Evolutionary conservation across 2,113 vertebrate species (phyloP).

Genomic region (Hippocampus barbouri): DNA sequence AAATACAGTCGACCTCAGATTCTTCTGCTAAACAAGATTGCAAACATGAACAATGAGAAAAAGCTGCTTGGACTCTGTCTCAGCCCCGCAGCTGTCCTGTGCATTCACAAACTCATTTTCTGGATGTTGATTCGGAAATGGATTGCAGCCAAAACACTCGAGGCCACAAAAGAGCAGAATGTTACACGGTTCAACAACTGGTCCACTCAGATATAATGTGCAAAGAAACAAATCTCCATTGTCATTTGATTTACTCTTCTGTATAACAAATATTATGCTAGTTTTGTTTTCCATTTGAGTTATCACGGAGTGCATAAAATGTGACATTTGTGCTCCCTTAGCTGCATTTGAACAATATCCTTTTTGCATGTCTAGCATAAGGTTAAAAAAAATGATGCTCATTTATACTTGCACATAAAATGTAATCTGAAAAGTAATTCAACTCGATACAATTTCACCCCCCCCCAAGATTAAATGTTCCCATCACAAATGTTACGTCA

Average conservation of each 20-base stretch:
- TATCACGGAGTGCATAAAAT: slow-evolving; percentile 16
- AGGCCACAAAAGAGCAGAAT: slow-evolving; percentile 48
- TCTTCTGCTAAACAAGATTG: slow-evolving; percentile 59
- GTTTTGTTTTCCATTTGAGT: slow-evolving; percentile 28
- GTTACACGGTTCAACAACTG: slow-evolving; percentile 53
- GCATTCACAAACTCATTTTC: slow-evolving; percentile 52
- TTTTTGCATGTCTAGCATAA: not conserved
- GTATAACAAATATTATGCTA: slow-evolving; percentile 39
- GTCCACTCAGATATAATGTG: slow-evolving; percentile 53
- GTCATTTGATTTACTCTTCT: slow-evolving; percentile 25
- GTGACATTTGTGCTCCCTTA: slow-evolving; percentile 17
- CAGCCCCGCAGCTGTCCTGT: slow-evolving; percentile 33
- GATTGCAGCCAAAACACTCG: slow-evolving; percentile 55
- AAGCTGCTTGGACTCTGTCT: slow-evolving; percentile 38
- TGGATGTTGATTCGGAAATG: slow-evolving; percentile 60
- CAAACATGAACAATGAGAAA: slow-evolving; percentile 54
- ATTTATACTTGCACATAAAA: slow-evolving; percentile 5
- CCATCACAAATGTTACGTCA: no score
- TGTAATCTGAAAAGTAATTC: not conserved
- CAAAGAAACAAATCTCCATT: slow-evolving; percentile 34
- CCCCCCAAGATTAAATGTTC: no score
- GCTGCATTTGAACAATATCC: slow-evolving; percentile 5
- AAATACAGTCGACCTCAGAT: slow-evolving; percentile 44
- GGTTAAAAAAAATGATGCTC: not conserved
- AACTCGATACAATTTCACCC: no score